A percentile compares a stretch with the other conserved stretches of the same genome.
Conservation (phyloP, 2,888 invertebrate genomes). For the Pharmacophagus antenor region DNA sequence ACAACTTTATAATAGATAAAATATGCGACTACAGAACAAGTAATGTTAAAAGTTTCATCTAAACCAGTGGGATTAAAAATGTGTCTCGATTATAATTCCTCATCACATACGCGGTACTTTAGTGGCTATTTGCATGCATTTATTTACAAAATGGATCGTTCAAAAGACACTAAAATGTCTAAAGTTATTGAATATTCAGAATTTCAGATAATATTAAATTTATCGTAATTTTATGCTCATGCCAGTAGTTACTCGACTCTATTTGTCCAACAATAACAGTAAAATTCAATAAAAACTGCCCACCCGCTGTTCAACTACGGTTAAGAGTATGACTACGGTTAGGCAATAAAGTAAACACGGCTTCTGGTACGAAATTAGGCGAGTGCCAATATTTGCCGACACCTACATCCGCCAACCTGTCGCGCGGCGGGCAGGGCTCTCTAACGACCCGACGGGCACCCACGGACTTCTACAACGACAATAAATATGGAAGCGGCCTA, state of each 20-base stretch:
- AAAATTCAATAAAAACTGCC: constrained; percentile 19
- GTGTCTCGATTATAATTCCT: no score
- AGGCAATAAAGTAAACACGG: constrained; percentile 66
- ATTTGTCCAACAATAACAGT: not conserved
- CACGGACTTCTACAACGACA: constrained; percentile 11
- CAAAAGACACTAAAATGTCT: not conserved
- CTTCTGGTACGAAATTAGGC: constrained; percentile 59
- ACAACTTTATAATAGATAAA: no score
- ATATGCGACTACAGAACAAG: no score
- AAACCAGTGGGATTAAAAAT: no score
- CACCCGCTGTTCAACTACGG: constrained; percentile 34
- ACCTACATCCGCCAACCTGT: constrained; percentile 74
- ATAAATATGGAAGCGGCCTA: constrained; percentile 7
- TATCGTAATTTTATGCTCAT: not conserved
- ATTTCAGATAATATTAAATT: constrained; percentile 1
- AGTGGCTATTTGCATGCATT: not conserved
- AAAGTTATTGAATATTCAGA: not conserved
- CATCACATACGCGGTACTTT: not conserved
- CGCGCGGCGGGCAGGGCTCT: constrained; percentile 44
- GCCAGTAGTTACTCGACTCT: constrained; percentile 10
- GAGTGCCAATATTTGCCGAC: constrained; percentile 76
- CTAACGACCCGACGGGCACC: constrained; percentile 5
- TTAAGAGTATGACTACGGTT: constrained; percentile 38
- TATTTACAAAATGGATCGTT: not conserved
- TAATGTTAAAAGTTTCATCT: no score